These are phyloP conservation scores for Nautilus pompilius DNA, from an alignment of 1,140 invertebrate genomes.

Conservation along the genomic window DNA sequence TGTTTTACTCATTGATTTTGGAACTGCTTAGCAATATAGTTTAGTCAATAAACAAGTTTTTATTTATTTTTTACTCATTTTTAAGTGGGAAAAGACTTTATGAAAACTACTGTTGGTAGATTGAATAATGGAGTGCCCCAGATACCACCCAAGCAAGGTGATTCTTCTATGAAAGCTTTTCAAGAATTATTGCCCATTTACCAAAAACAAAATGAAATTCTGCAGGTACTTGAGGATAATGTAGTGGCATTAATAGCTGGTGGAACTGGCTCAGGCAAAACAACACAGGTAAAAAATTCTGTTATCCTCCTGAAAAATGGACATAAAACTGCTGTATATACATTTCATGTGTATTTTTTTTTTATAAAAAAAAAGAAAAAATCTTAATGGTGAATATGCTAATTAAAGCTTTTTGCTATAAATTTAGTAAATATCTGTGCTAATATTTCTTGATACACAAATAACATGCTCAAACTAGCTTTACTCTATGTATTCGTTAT, in stretches of 20 bases:
- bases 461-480: neutral
- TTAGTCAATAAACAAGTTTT: neutral
- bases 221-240: constrained; percentile 39
- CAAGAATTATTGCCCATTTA: constrained; percentile 64
- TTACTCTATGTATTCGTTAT: neutral
- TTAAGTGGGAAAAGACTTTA: constrained; percentile 33
- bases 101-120: constrained; percentile 59
- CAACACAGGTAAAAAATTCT: constrained; percentile 56
- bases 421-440: neutral
- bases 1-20: neutral
- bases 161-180: constrained; percentile 57
- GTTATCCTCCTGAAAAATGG: neutral
- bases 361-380: neutral
- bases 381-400: neutral
- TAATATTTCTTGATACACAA: neutral
- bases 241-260: constrained; percentile 47
- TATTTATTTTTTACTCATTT: neutral
- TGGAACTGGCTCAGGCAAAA: constrained; percentile 55
- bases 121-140: constrained; percentile 65
- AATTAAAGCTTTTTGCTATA: neutral
- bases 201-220: constrained; percentile 51
- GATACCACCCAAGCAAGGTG: constrained; percentile 60
- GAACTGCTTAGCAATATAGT: neutral
- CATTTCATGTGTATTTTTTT: neutral
- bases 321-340: neutral